Evolutionary conservation across 2,797 vertebrate genomes (phyloP).

Genomic region (Poecilia velifera): DNA sequence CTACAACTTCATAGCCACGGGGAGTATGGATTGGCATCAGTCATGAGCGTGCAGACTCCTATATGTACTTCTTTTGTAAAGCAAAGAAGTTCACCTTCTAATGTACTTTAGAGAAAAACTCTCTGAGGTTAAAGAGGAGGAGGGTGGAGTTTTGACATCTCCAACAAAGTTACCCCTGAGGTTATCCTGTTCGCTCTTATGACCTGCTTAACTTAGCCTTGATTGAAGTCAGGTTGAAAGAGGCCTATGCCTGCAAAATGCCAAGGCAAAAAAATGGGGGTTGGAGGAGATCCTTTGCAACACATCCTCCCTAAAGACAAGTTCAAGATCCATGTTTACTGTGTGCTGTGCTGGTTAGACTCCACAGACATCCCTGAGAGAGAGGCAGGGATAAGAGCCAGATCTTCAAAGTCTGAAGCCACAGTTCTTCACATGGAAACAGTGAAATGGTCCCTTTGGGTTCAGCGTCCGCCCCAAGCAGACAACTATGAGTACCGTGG

Average conservation of each 20-base stretch:
- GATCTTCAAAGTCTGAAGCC: neutral
- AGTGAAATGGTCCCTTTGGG: neutral
- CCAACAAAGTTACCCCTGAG: slow-evolving; percentile 75
- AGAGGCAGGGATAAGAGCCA: slow-evolving; percentile 52
- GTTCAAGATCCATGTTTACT: slow-evolving; percentile 75
- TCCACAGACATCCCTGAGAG: slow-evolving; percentile 61
- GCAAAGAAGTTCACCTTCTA: slow-evolving; percentile 76
- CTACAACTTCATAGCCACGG: slow-evolving; percentile 60
- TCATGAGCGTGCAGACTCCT: slow-evolving; percentile 55
- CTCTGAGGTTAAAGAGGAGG: slow-evolving; percentile 72
- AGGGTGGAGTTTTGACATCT: slow-evolving; percentile 70
- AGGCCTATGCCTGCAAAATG: slow-evolving; percentile 66
- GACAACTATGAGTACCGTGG: neutral
- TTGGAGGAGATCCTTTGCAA: slow-evolving; percentile 57
- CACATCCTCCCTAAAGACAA: slow-evolving; percentile 69
- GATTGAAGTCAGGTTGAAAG: slow-evolving; percentile 77
- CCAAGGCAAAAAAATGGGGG: slow-evolving; percentile 52
- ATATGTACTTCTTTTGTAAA: slow-evolving; percentile 71
- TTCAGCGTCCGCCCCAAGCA: neutral
- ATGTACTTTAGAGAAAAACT: slow-evolving; percentile 72
- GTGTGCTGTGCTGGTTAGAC: slow-evolving; percentile 70
- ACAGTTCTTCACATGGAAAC: neutral
- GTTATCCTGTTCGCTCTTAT: slow-evolving; percentile 74
- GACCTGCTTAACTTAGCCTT: slow-evolving; percentile 76
- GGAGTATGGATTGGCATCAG: slow-evolving; percentile 71